A percentile compares a stretch with the other conserved stretches of the same genome.
Evolutionary conservation across 2,797 vertebrate species (phyloP).

Genomic region (Lacerta agilis): DNA sequence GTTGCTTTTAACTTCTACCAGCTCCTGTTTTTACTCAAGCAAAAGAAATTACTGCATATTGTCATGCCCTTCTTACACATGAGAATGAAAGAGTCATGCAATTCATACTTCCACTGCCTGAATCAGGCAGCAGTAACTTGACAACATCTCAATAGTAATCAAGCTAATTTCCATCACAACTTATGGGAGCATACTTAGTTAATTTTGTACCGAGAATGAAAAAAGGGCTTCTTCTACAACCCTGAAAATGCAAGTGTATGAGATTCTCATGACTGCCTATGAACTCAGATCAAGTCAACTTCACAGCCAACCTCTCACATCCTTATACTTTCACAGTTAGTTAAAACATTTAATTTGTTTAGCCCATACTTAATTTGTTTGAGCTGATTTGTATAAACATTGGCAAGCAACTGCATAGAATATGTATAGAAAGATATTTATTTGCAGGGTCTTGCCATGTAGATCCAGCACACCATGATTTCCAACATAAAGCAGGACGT

Average conservation of each 20-base stretch:
- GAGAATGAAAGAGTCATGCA: conserved; percentile 57
- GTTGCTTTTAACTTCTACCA: conserved; percentile 69
- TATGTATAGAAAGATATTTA: background rate
- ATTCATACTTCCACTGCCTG: conserved; percentile 62
- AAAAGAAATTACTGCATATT: conserved; percentile 67
- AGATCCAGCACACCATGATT: background rate
- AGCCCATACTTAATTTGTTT: background rate
- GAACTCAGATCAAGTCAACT: background rate
- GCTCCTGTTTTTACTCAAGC: conserved; percentile 69
- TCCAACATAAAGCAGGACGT: background rate
- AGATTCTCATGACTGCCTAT: background rate
- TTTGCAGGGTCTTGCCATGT: background rate
- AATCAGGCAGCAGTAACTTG: conserved; percentile 55
- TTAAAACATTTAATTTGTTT: background rate
- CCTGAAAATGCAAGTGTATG: background rate
- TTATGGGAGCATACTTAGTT: conserved; percentile 50
- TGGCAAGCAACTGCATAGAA: background rate
- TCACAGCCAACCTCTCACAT: background rate
- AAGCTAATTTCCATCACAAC: conserved; percentile 34
- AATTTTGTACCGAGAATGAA: conserved; percentile 41
- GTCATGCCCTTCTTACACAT: conserved; percentile 53
- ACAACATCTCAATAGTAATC: conserved; percentile 57
- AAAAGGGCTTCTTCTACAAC: background rate
- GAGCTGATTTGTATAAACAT: background rate
- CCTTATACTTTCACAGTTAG: background rate